Base-by-base conservation (phyloP, 2,888 invertebrate species). In the Megastigmus dorsalis region DNA sequence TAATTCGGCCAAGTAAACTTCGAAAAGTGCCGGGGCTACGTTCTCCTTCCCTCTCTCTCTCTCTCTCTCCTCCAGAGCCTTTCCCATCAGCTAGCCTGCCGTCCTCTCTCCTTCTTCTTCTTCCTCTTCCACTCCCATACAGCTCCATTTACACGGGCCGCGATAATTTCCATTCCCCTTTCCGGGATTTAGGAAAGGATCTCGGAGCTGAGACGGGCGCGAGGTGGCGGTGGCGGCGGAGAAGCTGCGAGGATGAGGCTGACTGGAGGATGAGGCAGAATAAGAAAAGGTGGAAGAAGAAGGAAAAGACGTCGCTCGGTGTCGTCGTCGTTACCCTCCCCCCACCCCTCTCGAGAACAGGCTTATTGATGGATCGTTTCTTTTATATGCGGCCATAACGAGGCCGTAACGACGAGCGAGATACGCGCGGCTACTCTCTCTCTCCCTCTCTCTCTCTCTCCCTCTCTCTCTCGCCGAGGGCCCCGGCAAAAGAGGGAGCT, bases 341-440 rank as follows among this genome's bases (percentile, higher is more conserved):
- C n/a, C n/a, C n/a, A n/a, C n/a, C n/a, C n/a, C 52, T 50, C 59
- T 72, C 59, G 59, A 73, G 45, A 57, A 68, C 57, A 57, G 59
- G 74, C 67, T 74, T 74, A 77, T 77, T 77, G 78, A 74, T 75
- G 79, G 78, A 81, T 81, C 81, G 79, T 79, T 80, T 76, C 71
- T 71, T 76, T 75, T 73, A 71, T 65, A 55, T 50, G 63, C 54
- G 50, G 33, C 63, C 41, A 23, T 72, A 69, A 73, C 59, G 72
- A 74, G 66, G 23, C 67, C 54, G 63, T 71, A 69, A 71, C 71
- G 71, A 66, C 55, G 54, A 23, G 54, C 26, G 63, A 70, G 33
- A 71, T 36, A 48, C 38, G 50, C 33, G 10, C 45, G 20, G 57
- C 48, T 18, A 2, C 23, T n/a, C n/a, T n/a, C n/a, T n/a, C n/a